A percentile compares a stretch with the other conserved stretches of the same genome.
These are phyloP conservation scores for Agapetus fuscipes DNA, from an alignment of 2,888 invertebrate species.

Conservation along the genomic window DNA sequence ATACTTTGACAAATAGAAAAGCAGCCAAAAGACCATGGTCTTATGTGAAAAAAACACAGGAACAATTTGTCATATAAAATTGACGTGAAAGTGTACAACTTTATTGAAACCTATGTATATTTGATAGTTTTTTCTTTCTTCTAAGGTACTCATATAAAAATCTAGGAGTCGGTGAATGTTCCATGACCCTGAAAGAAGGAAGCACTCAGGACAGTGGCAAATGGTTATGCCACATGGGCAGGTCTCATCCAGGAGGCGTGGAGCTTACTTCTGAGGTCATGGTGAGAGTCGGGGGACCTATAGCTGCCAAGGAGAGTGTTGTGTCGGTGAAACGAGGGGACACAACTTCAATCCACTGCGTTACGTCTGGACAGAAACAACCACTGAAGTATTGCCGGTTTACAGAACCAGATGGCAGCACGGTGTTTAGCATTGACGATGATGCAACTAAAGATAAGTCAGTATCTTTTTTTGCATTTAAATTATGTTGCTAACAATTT, in stretches of 20 bases:
- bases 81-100: no score
- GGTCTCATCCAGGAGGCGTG: slow-evolving; percentile 28
- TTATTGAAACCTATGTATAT: no score
- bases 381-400: slow-evolving; percentile 43
- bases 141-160: slow-evolving; percentile 37
- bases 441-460: slow-evolving; percentile 33
- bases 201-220: slow-evolving; percentile 30
- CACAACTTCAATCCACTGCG: slow-evolving; percentile 33
- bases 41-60: no score
- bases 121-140: no score
- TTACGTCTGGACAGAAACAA: slow-evolving; percentile 33
- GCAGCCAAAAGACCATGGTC: no score
- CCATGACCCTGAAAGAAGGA: slow-evolving; percentile 33
- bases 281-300: slow-evolving; percentile 37
- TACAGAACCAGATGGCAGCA: slow-evolving; percentile 31
- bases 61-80: no score
- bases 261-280: slow-evolving; percentile 31
- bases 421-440: slow-evolving; percentile 36
- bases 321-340: slow-evolving; percentile 26
- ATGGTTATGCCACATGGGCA: slow-evolving; percentile 45
- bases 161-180: slow-evolving; percentile 38
- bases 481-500: no score
- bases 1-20: no score
- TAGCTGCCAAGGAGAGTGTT: slow-evolving; percentile 32
- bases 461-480: no score